These are phyloP conservation scores for Pteria penguin DNA, from an alignment of 2,888 invertebrate species.

Conservation along the genomic window DNA sequence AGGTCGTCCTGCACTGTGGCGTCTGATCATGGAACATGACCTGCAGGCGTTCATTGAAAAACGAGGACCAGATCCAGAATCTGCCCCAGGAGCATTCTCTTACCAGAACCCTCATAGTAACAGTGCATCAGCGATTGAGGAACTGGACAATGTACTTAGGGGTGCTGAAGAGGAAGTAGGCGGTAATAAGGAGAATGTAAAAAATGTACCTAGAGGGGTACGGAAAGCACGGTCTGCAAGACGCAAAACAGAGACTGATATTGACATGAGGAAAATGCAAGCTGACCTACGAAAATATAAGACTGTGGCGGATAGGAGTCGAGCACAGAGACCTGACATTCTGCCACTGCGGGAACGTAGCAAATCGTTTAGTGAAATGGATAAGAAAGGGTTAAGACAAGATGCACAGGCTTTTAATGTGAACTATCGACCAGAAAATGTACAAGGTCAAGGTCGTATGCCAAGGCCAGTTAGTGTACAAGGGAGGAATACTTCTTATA, in stretches of 20 bases:
- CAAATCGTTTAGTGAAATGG: conserved; percentile 21
- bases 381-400: neutral
- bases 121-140: conserved; percentile 32
- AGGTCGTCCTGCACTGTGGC: conserved; percentile 30
- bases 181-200: neutral
- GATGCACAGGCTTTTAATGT: neutral
- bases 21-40: conserved; percentile 38
- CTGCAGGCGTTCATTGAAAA: conserved; percentile 14
- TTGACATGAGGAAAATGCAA: conserved; percentile 27
- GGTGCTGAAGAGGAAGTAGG: conserved; percentile 15
- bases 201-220: conserved; percentile 1
- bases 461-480: neutral
- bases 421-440: neutral
- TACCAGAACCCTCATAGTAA: conserved; percentile 36
- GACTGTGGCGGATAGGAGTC: neutral
- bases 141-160: conserved; percentile 13
- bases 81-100: conserved; percentile 23
- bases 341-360: neutral
- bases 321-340: neutral
- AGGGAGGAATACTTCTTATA: neutral
- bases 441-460: neutral
- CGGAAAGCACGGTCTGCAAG: conserved; percentile 9
- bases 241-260: conserved; percentile 8
- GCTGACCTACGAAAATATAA: conserved; percentile 16
- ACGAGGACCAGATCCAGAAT: conserved; percentile 12